Percentiles rank a stretch among this genome's conserved stretches.
These are phyloP conservation scores for Microtus pennsylvanicus DNA, from an alignment of 2,113 vertebrate species.

Conservation along the genomic window DNA sequence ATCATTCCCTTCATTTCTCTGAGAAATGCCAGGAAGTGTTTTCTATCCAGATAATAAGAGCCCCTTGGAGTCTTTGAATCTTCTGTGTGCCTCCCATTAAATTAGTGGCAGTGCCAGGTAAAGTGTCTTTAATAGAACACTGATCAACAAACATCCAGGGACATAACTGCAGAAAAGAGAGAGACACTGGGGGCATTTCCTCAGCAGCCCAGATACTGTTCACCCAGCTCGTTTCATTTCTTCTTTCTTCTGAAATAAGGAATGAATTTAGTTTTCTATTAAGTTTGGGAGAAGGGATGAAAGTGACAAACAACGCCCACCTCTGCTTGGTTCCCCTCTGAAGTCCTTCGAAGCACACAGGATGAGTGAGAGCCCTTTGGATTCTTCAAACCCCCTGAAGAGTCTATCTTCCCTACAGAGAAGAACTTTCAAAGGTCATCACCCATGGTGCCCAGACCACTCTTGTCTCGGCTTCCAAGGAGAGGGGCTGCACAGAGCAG, in stretches of 20 bases:
- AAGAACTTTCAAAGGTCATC: not conserved
- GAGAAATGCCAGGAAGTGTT: not conserved
- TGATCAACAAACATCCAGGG: not conserved
- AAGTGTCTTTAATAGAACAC: not conserved
- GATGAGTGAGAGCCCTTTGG: not conserved
- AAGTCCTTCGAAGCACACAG: not conserved
- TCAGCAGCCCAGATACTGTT: not conserved
- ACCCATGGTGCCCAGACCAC: not conserved
- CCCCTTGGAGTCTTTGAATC: not conserved
- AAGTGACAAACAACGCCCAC: not conserved
- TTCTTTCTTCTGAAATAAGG: slow-evolving; percentile 13
- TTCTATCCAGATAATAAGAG: not conserved
- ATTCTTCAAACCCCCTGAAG: not conserved
- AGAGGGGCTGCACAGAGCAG: not conserved
- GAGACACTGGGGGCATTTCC: not conserved
- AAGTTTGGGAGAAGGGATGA: not conserved
- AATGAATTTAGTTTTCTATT: not conserved
- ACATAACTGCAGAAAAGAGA: not conserved
- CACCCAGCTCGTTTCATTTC: not conserved
- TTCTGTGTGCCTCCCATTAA: not conserved
- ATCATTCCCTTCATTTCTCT: not conserved
- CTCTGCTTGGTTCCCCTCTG: not conserved
- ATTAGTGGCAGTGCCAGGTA: not conserved
- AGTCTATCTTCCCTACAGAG: too few relatives aligned
- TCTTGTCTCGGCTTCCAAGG: not conserved